Conservation (phyloP, 2,888 invertebrate species). For the Acanthococcus lagerstroemiae region DNA sequence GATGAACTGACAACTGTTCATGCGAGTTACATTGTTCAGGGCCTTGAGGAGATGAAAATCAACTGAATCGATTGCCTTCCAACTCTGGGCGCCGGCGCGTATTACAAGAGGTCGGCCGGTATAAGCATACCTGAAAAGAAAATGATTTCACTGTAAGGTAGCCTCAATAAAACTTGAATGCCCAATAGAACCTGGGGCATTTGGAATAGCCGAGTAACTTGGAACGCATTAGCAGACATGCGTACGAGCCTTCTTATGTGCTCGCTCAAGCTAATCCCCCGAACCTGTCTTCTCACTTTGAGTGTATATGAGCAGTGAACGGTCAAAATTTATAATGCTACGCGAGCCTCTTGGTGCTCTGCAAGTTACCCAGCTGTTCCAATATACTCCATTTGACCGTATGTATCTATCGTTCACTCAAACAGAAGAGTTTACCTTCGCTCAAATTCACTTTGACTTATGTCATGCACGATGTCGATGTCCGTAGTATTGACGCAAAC, state of each 20-base stretch:
- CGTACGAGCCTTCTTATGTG: too few relatives aligned
- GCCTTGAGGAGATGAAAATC: constrained; percentile 72
- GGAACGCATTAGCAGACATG: too few relatives aligned
- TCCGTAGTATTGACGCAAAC: constrained; percentile 58
- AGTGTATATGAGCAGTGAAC: too few relatives aligned
- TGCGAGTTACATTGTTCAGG: constrained; percentile 48
- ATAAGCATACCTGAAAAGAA: constrained; percentile 52
- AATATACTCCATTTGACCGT: too few relatives aligned
- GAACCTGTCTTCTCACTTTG: too few relatives aligned
- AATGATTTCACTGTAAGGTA: too few relatives aligned
- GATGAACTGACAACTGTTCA: constrained; percentile 73
- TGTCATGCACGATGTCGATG: constrained; percentile 56
- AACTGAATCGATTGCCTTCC: constrained; percentile 70
- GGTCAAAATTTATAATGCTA: too few relatives aligned
- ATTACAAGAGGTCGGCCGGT: constrained; percentile 72
- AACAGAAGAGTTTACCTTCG: constrained; percentile 44
- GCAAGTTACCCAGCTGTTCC: too few relatives aligned
- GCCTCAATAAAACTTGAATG: too few relatives aligned
- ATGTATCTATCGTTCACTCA: not conserved
- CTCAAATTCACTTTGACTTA: constrained; percentile 61
- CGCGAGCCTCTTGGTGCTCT: too few relatives aligned
- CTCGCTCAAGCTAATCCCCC: too few relatives aligned
- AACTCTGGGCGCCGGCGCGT: constrained; percentile 66
- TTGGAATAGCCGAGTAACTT: not conserved
- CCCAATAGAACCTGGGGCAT: not conserved